phyloP scores from a whole-genome alignment of 2,888 invertebrate species.

The Hesperia comma region DNA sequence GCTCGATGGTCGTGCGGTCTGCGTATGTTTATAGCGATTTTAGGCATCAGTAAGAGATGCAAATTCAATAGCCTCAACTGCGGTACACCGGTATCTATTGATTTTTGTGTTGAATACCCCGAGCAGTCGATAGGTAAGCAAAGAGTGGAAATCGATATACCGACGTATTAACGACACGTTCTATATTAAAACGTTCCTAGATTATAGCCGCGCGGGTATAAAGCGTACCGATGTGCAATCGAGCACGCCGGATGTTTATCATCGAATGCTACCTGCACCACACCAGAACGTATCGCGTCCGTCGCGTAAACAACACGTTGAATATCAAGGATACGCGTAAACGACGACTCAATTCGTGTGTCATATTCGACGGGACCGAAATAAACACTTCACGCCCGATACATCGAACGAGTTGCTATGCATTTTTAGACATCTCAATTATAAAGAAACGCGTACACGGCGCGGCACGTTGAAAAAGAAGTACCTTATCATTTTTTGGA shows the following conservation, averaged over 20 bases:
- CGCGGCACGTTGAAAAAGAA: conserved; percentile 23
- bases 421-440: conserved; percentile 12
- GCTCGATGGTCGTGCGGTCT: conserved; percentile 18
- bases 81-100: conserved; percentile 32
- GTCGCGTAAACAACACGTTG: conserved; percentile 16
- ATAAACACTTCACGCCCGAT: conserved; percentile 11
- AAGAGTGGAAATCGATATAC: background rate
- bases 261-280: conserved; percentile 17
- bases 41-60: conserved; percentile 27
- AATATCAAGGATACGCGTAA: conserved; percentile 23
- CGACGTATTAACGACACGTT: conserved; percentile 3
- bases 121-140: background rate
- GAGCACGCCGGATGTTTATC: conserved; percentile 15
- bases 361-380: conserved; percentile 48
- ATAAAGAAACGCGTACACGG: conserved; percentile 16
- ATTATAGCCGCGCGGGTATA: background rate
- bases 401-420: conserved; percentile 10
- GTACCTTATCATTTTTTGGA: background rate
- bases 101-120: conserved; percentile 9
- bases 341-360: conserved; percentile 40
- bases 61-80: conserved; percentile 14
- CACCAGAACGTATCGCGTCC: conserved; percentile 12
- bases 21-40: conserved; percentile 20
- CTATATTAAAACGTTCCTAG: conserved; percentile 6
- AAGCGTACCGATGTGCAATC: conserved; percentile 10